Base-by-base conservation (phyloP, 2,797 vertebrate genomes). In the Parauchenoglanis punctatus region DNA sequence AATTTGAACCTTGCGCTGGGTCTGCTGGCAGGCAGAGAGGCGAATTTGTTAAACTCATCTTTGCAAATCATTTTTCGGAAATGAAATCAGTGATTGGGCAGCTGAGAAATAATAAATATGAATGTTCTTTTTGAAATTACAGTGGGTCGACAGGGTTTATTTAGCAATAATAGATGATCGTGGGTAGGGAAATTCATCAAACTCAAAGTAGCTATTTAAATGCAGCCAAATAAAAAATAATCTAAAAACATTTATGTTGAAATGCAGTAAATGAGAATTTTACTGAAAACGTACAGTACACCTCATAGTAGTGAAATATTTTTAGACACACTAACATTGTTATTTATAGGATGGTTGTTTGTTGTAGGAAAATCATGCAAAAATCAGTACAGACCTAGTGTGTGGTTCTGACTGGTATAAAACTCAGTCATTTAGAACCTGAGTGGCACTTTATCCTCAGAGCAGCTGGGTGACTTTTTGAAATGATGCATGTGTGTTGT, bases 401-500 rank as follows among this genome's bases (percentile, higher is more conserved):
- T 58, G 54, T 40, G 10, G 10, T 59, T 40, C 52, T 58, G 23
- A 44, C n/a, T 49, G 35, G 44, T 54, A 8, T 12, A 8, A 46
- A 68, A 68, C 44, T n/a, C 46, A 68, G 28, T 77, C 5, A 2
- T 75, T 75, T 12, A 75, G 10, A 49, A 75, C n/a, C 72, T 52
- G 46, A n/a, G 46, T 76, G 46, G 20, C 20, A 77, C 40, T 84
- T 83, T 56, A 54, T 52, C 28, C 49, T 70, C 63, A 5, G 2
- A 25, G 70, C 58, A 52, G 40, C 70, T 23, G 72, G 1, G 11
- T 11, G 25, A 1, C 12, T 56, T 80, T 40, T 40, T 56, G 35
- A 31, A 68, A 68, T 76, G 83, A n/a, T 46, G 49, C 25, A 63
- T 10, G 6, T 56, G 83, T 52, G 59, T 77, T 77, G 61, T 56